Percentiles rank a stretch among this genome's conserved stretches.
phyloP scores from a whole-genome alignment of 2,888 invertebrate species.

The Malthinus flaveolus region DNA sequence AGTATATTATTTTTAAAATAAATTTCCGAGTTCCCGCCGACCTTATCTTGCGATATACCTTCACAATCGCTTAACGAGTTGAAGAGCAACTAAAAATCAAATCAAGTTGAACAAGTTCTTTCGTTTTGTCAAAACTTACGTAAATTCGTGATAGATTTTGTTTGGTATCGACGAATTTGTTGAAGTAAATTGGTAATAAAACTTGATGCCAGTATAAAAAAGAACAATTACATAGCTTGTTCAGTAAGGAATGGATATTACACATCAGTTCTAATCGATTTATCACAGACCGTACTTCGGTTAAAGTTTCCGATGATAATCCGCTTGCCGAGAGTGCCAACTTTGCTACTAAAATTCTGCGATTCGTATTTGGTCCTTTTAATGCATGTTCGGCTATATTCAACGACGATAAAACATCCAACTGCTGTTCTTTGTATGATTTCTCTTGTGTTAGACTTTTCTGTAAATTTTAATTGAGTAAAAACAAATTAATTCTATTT shows the following conservation, averaged over 20 bases:
- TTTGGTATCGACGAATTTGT: constrained; percentile 70
- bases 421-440: constrained; percentile 66
- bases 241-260: constrained; percentile 62
- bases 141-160: constrained; percentile 66
- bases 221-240: constrained; percentile 70
- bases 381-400: constrained; percentile 72
- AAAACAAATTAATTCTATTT: background rate
- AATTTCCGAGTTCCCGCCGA: constrained; percentile 51
- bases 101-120: background rate
- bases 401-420: constrained; percentile 74
- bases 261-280: constrained; percentile 68
- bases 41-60: constrained; percentile 40
- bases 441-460: constrained; percentile 64
- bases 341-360: constrained; percentile 49
- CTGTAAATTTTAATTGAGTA: constrained; percentile 45
- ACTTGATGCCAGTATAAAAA: constrained; percentile 83
- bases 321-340: constrained; percentile 58
- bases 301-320: constrained; percentile 66
- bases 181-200: constrained; percentile 75
- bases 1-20: constrained; percentile 63
- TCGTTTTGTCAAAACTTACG: constrained; percentile 50
- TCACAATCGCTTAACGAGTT: constrained; percentile 48
- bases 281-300: constrained; percentile 63
- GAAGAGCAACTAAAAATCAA: constrained; percentile 45
- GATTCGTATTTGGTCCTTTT: constrained; percentile 54